Evolutionary conservation across 1,140 invertebrate genomes (phyloP).

Genomic region (Drosophila eugracilis): DNA sequence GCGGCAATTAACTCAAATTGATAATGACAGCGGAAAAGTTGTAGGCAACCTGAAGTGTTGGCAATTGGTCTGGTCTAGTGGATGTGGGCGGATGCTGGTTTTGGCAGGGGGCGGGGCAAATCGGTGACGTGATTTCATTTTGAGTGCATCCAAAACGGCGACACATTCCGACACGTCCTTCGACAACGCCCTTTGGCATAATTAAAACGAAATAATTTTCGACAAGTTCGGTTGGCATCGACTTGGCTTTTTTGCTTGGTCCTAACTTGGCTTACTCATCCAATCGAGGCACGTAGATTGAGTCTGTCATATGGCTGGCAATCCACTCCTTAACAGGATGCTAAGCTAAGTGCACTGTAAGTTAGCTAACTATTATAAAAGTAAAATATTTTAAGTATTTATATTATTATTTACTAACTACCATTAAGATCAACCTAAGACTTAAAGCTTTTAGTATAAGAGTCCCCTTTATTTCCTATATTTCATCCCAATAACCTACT

Average conservation of each 20-base stretch:
- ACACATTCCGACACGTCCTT: slow-evolving; percentile 73
- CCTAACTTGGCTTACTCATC: slow-evolving; percentile 37
- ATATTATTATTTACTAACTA: no score
- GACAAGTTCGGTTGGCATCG: slow-evolving; percentile 66
- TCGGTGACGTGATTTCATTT: slow-evolving; percentile 76
- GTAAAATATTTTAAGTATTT: no score
- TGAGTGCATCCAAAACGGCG: slow-evolving; percentile 67
- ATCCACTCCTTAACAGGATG: slow-evolving; percentile 42
- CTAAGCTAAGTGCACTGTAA: slow-evolving; percentile 1
- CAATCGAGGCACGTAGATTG: slow-evolving; percentile 48
- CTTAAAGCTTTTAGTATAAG: no score
- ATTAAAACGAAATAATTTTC: slow-evolving; percentile 82
- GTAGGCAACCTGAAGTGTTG: slow-evolving; percentile 42
- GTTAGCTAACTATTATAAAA: no score
- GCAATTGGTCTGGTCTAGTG: no score
- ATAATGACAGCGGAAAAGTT: slow-evolving; percentile 77
- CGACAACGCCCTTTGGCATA: slow-evolving; percentile 71
- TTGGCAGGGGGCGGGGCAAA: slow-evolving; percentile 14
- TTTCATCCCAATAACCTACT: background rate
- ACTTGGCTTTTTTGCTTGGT: slow-evolving; percentile 31
- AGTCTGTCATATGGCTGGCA: slow-evolving; percentile 48
- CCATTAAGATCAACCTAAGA: background rate
- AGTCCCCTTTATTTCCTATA: no score
- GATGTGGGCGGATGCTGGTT: background rate
- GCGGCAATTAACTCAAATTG: slow-evolving; percentile 77